phyloP scores from a whole-genome alignment of 2,797 vertebrate species.

The Bothrops alternatus region DNA sequence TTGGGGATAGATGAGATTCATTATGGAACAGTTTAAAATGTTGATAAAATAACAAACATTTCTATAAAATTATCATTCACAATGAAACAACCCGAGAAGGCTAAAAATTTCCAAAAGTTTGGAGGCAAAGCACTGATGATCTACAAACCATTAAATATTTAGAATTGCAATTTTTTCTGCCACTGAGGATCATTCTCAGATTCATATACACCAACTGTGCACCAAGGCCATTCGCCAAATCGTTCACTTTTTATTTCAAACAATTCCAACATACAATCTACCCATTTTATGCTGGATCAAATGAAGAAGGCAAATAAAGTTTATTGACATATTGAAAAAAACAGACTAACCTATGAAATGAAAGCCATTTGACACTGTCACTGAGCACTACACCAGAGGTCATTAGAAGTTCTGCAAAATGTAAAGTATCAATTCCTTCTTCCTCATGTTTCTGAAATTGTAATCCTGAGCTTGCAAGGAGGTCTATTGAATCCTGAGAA shows the following conservation, averaged over 20 bases:
- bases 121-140: not conserved
- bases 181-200: not conserved
- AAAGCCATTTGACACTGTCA: constrained; percentile 98
- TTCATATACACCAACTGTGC: not conserved
- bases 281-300: not conserved
- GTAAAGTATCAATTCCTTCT: constrained; percentile 94
- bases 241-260: not conserved
- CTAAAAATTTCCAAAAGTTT: not conserved
- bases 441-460: constrained; percentile 99
- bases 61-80: not conserved
- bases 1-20: not conserved
- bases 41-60: not conserved
- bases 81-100: not conserved
- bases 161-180: not conserved
- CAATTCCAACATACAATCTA: not conserved
- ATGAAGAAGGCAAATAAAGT: constrained; percentile 10
- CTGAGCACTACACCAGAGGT: constrained; percentile 96
- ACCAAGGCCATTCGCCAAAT: not conserved
- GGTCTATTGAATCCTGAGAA: constrained; percentile 97
- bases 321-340: not conserved
- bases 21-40: not conserved
- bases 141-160: not conserved
- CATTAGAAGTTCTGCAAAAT: constrained; percentile 97
- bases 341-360: constrained; percentile 91
- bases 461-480: constrained; percentile 95